phyloP scores from a whole-genome alignment of 2,888 invertebrate species.

The Pollenia griseotomentosa region DNA sequence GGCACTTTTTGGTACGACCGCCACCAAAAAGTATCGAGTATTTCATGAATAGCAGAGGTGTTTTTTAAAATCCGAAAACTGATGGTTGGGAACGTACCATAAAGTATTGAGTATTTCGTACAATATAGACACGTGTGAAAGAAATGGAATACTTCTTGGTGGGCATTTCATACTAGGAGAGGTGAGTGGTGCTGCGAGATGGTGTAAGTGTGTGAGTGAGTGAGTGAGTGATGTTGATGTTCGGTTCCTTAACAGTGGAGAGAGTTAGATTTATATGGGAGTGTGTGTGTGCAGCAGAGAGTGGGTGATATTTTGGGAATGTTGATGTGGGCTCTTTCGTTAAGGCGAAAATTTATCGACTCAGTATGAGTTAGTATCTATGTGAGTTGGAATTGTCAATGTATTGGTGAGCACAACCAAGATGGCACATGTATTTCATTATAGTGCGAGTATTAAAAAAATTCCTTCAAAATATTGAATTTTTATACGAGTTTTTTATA shows the following conservation, averaged over 20 bases:
- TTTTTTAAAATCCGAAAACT: conserved; percentile 75
- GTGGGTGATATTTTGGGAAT: conserved; percentile 58
- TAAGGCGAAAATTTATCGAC: conserved; percentile 1
- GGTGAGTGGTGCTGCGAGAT: conserved; percentile 75
- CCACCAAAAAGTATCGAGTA: conserved; percentile 81
- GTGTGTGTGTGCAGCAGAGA: conserved; percentile 37
- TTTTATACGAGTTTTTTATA: background rate
- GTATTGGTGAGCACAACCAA: conserved; percentile 38
- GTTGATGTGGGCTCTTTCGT: conserved; percentile 45
- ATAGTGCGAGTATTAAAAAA: conserved; percentile 11
- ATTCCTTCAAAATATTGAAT: conserved; percentile 51
- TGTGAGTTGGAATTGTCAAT: conserved; percentile 10
- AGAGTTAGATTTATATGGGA: conserved; percentile 52
- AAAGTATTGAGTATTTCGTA: conserved; percentile 76
- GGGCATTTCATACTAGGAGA: conserved; percentile 67
- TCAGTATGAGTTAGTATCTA: conserved; percentile 67
- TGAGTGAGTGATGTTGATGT: conserved; percentile 70
- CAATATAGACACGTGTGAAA: conserved; percentile 50
- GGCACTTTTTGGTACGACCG: conserved; percentile 81
- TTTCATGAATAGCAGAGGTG: conserved; percentile 69
- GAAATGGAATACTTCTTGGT: conserved; percentile 78
- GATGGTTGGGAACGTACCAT: conserved; percentile 77
- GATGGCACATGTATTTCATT: conserved; percentile 33
- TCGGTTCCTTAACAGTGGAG: conserved; percentile 65
- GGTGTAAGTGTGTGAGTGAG: conserved; percentile 70